These are phyloP conservation scores for Micromys minutus DNA, from an alignment of 2,113 vertebrate species.

Conservation along the genomic window DNA sequence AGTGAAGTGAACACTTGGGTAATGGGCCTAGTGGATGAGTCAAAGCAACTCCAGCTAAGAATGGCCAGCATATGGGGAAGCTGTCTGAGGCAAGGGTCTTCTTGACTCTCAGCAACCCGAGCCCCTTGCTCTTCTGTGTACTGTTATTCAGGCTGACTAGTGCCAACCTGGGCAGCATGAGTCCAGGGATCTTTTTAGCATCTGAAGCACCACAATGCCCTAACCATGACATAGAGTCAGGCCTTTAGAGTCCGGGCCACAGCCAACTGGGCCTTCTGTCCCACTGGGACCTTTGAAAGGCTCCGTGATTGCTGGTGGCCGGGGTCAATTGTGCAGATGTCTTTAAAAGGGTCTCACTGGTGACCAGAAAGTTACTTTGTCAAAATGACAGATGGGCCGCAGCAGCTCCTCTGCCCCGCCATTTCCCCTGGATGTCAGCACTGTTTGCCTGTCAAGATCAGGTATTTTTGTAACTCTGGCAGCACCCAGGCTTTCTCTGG, in stretches of 20 bases:
- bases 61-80: slow-evolving; percentile 46
- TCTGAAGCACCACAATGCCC: slow-evolving; percentile 57
- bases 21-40: slow-evolving; percentile 33
- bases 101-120: slow-evolving; percentile 18
- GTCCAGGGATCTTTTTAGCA: slow-evolving; percentile 71
- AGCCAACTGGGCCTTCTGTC: slow-evolving; percentile 70
- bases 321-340: slow-evolving; percentile 82
- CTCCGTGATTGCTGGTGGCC: slow-evolving; percentile 81
- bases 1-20: slow-evolving; percentile 3
- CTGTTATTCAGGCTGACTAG: slow-evolving; percentile 69
- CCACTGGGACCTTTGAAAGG: slow-evolving; percentile 76
- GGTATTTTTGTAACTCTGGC: slow-evolving; percentile 80
- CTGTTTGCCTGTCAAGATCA: slow-evolving; percentile 79
- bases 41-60: neutral
- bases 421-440: slow-evolving; percentile 73
- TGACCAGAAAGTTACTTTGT: slow-evolving; percentile 84
- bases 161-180: slow-evolving; percentile 40
- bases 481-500: neutral
- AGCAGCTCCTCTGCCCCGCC: slow-evolving; percentile 66
- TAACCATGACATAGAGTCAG: slow-evolving; percentile 57
- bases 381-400: slow-evolving; percentile 84
- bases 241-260: slow-evolving; percentile 61
- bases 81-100: slow-evolving; percentile 55
- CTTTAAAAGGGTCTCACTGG: slow-evolving; percentile 83
- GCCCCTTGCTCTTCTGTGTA: slow-evolving; percentile 55